Percentiles rank a stretch among this genome's conserved stretches.
Evolutionary conservation across 1,140 invertebrate genomes (phyloP).

Genomic region (Varroa destructor): DNA sequence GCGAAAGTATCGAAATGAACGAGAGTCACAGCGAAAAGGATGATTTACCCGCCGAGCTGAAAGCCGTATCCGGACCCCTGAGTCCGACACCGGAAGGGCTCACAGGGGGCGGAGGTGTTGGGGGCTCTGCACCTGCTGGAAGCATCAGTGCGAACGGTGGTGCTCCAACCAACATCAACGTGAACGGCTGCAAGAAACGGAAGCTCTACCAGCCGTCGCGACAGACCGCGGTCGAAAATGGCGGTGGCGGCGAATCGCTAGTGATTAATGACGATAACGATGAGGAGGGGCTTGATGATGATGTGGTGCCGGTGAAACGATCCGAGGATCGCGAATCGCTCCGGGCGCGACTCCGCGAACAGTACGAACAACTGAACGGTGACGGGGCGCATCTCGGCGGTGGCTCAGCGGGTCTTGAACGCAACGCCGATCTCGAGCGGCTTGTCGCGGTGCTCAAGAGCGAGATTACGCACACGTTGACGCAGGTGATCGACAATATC

Average conservation of each 20-base stretch:
- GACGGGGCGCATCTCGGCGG: background rate
- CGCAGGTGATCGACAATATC: slow-evolving; percentile 72
- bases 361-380: slow-evolving; percentile 24
- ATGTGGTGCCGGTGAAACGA: slow-evolving; percentile 31
- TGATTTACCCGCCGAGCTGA: slow-evolving; percentile 17
- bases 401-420: slow-evolving; percentile 29
- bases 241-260: slow-evolving; percentile 29
- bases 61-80: slow-evolving; percentile 29
- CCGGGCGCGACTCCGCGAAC: slow-evolving; percentile 43
- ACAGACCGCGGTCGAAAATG: slow-evolving; percentile 39
- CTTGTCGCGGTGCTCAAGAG: slow-evolving; percentile 73
- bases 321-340: slow-evolving; percentile 32
- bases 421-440: slow-evolving; percentile 59
- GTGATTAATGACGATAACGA: slow-evolving; percentile 32
- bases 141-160: background rate
- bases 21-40: slow-evolving; percentile 4
- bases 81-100: slow-evolving; percentile 37
- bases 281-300: slow-evolving; percentile 32
- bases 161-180: slow-evolving; percentile 32
- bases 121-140: background rate
- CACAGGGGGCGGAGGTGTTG: slow-evolving; percentile 40
- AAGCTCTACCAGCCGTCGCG: slow-evolving; percentile 94
- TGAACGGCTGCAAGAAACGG: slow-evolving; percentile 80
- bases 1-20: slow-evolving; percentile 26
- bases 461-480: slow-evolving; percentile 68